Evolutionary conservation across 2,113 vertebrate species (phyloP), one percentile per base, ranked within the genome.

Genomic region (Notarius quadriscutis): DNA sequence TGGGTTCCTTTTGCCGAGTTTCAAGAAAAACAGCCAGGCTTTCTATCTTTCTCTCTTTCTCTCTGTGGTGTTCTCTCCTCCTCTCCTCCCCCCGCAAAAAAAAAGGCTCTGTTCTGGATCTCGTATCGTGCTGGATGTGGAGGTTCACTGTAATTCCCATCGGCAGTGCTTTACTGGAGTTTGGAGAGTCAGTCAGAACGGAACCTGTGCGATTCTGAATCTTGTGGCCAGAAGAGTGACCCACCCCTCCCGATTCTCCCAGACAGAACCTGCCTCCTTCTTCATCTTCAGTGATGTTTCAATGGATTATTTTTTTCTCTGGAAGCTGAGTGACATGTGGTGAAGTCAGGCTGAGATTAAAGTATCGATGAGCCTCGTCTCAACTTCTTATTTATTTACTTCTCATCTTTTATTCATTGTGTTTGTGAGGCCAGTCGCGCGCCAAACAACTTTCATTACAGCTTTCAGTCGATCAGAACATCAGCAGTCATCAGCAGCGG

Each of bases 301-400:
- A 69, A 17, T 0, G 4, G 5, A 6, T 30, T 41, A 4, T 41
- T 3, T 20, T 18, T 41, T 69, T 69, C 4, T 41, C 17, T 41
- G 69, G 20, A 48, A 34, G 69, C 6, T 17, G 69, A 34, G 5
- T 41, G 69, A 34, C 1, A 30, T 7, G 0, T 12, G 27, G 12
- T 72, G 69, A 72, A 72, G 69, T 2, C 15, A 17, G 65, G 14
- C 15, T 41, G 60, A 88, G 87, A 84, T 48, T 0, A 60, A 51
- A 63, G 30, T 84, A 88, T 88, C 22, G 62, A 88, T 15, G n/a
- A 34, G 20, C 62, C 11, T 15, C 62, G 41, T 79, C 60, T 84
- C 20, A 48, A 50, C 22, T 34, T 77, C 82, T 88, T 20, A 86
- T 88, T 87, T 88, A 90, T 90, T 88, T 81, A 87, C n/a, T 14